Percentiles rank a stretch among this genome's conserved stretches.
phyloP scores from a whole-genome alignment of 2,797 vertebrate species.

The Austrolebias charrua region DNA sequence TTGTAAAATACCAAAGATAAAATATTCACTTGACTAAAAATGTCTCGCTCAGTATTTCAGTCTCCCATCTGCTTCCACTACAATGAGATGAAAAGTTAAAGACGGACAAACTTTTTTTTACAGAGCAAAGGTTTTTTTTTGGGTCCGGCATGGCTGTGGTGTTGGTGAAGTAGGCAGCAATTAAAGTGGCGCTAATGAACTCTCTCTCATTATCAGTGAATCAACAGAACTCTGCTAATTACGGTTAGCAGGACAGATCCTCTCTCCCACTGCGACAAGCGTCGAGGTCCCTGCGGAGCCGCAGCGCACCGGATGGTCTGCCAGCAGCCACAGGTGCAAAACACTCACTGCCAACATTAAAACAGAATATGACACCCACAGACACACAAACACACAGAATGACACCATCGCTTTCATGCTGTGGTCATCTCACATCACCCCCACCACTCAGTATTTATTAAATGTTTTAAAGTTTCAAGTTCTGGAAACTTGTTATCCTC shows the following conservation, averaged over 20 bases:
- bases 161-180: conserved; percentile 80
- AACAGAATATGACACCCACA: conserved; percentile 57
- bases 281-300: conserved; percentile 75
- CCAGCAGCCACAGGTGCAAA: conserved; percentile 78
- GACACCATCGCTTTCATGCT: conserved; percentile 24
- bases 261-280: conserved; percentile 74
- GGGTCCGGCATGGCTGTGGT: conserved; percentile 47
- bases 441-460: conserved; percentile 17
- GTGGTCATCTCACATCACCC: conserved; percentile 43
- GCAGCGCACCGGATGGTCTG: conserved; percentile 69
- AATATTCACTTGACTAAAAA: background rate
- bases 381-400: conserved; percentile 9
- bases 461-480: background rate
- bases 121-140: conserved; percentile 34
- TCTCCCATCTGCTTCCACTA: conserved; percentile 59
- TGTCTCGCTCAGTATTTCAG: background rate
- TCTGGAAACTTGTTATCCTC: background rate
- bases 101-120: conserved; percentile 65
- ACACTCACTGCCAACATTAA: conserved; percentile 66
- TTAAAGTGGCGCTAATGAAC: conserved; percentile 82
- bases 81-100: conserved; percentile 49
- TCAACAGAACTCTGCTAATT: conserved; percentile 85
- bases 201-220: conserved; percentile 83
- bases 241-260: conserved; percentile 79
- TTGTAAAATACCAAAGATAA: background rate